Percentiles rank a stretch among this genome's conserved stretches.
These are phyloP conservation scores for Myotis vivesi DNA, from an alignment of 2,797 vertebrate genomes.

Conservation along the genomic window DNA sequence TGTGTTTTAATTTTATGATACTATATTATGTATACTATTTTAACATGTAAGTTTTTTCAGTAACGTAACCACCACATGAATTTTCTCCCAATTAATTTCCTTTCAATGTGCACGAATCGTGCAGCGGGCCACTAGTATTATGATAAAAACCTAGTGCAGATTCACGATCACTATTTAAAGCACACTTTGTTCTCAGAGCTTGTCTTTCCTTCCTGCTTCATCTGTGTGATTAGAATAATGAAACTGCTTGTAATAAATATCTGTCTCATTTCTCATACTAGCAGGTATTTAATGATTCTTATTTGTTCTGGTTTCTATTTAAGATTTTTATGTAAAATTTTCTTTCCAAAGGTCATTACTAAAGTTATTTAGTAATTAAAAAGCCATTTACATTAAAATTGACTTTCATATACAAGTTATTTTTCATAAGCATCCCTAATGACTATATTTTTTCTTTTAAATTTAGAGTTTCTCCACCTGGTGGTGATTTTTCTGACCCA, in stretches of 20 bases:
- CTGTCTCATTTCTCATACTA: background rate
- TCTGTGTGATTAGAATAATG: conserved; percentile 30
- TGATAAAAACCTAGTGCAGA: background rate
- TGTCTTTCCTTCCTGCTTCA: conserved; percentile 10
- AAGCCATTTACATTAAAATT: background rate
- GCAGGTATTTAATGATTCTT: background rate
- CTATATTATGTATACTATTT: no score
- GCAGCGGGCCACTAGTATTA: background rate
- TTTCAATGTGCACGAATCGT: no score
- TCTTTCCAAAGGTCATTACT: conserved; percentile 1
- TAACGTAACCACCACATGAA: no score
- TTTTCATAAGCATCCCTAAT: conserved; percentile 56
- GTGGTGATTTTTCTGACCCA: conserved; percentile 99
- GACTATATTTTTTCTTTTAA: conserved; percentile 37
- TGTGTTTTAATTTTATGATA: no score
- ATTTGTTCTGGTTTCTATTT: conserved; percentile 18
- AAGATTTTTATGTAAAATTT: conserved; percentile 12
- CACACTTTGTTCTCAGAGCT: background rate
- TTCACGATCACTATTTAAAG: background rate
- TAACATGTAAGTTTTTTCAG: no score
- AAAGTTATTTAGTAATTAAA: background rate
- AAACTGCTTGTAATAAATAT: conserved; percentile 20
- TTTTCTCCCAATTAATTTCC: no score
- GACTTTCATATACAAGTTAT: background rate
- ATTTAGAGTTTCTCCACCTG: conserved; percentile 96